Evolutionary conservation across 2,888 invertebrate species (phyloP), one percentile per base, ranked within the genome.

Genomic region (Lithophane socia): DNA sequence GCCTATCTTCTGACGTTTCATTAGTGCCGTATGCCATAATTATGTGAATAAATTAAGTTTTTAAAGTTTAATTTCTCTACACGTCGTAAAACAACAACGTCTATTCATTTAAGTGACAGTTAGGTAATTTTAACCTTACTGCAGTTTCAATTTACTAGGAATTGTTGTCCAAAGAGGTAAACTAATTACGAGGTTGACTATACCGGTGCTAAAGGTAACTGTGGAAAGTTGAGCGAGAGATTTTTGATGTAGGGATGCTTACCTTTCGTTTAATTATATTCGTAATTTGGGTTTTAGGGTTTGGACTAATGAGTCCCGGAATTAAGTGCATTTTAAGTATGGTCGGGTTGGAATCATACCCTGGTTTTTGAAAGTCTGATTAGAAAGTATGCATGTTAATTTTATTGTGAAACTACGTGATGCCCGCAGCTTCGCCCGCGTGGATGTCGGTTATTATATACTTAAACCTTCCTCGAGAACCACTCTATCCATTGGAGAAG

Each of bases 181-280:
- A 37, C 2, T 3, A 10, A 61, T 68, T 61, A n/a, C 7, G 68
- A 61, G 16, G 10, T 12, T 7, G 54, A 56, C 7, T 60, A 13
- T 44, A 49, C 56, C 7, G n/a, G 3, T 10, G 37, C 10, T 37
- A 42, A 68, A 56, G 2, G 37, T 49, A 42, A 9, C 16, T 18
- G 37, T 42, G 37, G 56, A 29, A 56, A 64, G 56, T 61, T 72
- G 16, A 68, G 13, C 9, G 37, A 49, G 42, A 44, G 5, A 54
- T 52, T 54, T 76, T 68, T 56, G 68, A 65, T 49, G 49, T 65
- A 29, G 73, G 67, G 67, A 56, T n/a, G 47, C 37, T 56, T 49
- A 65, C 65, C 42, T 75, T 44, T n/a, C 24, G 2, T 65, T 75
- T 75, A 75, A 75, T 76, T 75, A 60, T 64, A 75, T 75, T 76